Conservation (phyloP, 2,797 vertebrate species). For the Oreochromis mossambicus region DNA sequence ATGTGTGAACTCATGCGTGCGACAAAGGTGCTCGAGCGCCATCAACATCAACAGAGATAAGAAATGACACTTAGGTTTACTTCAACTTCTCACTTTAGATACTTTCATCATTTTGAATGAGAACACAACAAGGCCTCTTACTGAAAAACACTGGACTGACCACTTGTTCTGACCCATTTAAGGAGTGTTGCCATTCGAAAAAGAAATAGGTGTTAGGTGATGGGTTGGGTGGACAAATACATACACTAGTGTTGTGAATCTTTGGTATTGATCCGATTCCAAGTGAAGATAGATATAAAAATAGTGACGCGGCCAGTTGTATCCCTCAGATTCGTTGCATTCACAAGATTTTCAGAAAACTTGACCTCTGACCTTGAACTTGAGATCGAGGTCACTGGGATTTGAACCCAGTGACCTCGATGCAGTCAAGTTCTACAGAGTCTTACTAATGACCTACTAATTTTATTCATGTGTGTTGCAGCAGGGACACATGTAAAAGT, state of each 20-base stretch:
- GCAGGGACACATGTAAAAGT: background rate
- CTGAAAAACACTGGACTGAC: background rate
- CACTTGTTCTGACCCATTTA: background rate
- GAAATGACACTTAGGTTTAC: background rate
- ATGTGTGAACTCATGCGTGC: background rate
- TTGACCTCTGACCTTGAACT: background rate
- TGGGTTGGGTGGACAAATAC: background rate
- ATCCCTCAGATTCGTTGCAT: rapidly evolving
- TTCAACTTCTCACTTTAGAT: rapidly evolving
- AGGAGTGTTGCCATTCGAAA: background rate
- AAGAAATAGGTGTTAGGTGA: background rate
- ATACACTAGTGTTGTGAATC: background rate
- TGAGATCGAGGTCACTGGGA: background rate
- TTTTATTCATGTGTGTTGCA: background rate
- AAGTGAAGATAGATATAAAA: background rate
- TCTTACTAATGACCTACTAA: background rate
- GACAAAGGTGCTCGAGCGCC: background rate
- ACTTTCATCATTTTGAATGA: background rate
- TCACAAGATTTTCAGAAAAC: background rate
- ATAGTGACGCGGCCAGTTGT: rapidly evolving
- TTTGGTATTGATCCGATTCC: background rate
- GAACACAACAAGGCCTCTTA: background rate
- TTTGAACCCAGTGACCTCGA: no score
- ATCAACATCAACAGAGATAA: background rate
- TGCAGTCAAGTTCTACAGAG: background rate